phyloP scores from a whole-genome alignment of 2,888 invertebrate species.

The Poecilobothrus nobilitatus region DNA sequence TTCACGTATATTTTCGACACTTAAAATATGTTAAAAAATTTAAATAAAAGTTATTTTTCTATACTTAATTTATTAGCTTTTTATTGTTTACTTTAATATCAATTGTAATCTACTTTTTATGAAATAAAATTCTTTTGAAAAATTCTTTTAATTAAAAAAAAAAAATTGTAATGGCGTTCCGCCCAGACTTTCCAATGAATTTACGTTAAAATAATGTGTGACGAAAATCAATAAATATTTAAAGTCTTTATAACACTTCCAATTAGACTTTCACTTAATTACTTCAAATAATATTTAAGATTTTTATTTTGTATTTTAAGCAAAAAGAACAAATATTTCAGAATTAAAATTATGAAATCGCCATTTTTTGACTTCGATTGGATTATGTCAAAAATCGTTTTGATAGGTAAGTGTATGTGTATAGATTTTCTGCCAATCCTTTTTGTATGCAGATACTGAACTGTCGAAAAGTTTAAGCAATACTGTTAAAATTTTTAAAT shows the following conservation, averaged over 20 bases:
- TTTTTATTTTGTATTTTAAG: constrained; percentile 1
- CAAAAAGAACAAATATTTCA: constrained; percentile 6
- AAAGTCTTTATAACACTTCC: background rate
- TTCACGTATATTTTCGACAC: background rate
- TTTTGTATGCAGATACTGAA: background rate
- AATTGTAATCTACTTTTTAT: background rate
- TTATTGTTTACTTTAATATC: background rate
- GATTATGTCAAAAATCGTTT: constrained; percentile 5
- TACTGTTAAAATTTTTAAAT: too few species aligned
- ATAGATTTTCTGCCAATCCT: background rate
- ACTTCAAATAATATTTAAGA: background rate
- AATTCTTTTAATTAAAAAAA: background rate
- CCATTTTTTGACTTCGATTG: constrained; percentile 10
- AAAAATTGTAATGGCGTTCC: constrained; percentile 9
- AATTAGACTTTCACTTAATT: background rate
- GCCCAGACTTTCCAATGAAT: constrained; percentile 7
- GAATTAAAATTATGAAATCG: constrained; percentile 7
- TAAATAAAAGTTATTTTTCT: background rate
- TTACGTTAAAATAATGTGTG: background rate
- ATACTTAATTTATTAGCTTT: background rate
- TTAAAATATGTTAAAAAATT: background rate
- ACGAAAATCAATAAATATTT: background rate
- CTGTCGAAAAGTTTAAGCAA: background rate
- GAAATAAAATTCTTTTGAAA: background rate
- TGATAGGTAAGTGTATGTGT: background rate